Evolutionary conservation across 2,888 invertebrate species (phyloP), one percentile per base, ranked within the genome.

Genomic region (Callyntrura guangdongensis): DNA sequence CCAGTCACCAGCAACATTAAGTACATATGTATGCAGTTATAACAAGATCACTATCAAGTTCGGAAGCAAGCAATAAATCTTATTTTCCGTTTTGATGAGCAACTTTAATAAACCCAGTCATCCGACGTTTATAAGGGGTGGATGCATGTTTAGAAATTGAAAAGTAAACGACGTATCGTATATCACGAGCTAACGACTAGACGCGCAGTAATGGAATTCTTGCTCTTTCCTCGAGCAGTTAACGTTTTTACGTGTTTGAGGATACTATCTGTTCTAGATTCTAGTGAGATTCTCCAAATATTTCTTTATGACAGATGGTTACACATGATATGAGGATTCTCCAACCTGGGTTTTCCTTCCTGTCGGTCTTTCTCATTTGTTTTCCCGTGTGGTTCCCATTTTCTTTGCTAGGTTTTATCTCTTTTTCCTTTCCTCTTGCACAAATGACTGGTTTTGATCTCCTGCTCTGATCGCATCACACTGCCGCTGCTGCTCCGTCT

Each of bases 401-500:
- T 9, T 53, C 20, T 53, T 25, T 56, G 12, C 59, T 8, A 25
- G 9, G 9, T 49, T 77, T 77, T 25, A 77, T 79, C 77, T 56
- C 56, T 56, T 14, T 56, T 17, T 56, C 14, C 17, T 59, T 11
- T 22, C 22, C 12, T 53, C 25, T 45, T 56, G 25, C 20, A 25
- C 25, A n/a, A 79, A 56, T 79, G 25, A 56, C 25, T 79, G 56
- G 53, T 12, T 79, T 56, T 47, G 77, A 56, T 56, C 12, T 61
- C 27, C 14, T 49, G 36, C 11, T 49, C 47, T 69, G n/a, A 53
- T 64, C 49, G 53, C 22, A 61, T 59, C 56, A 83, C 49, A 84
- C 89, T 0, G 69, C 59, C 22, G 79, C 74, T 22, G 79, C 56
- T 14, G 74, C 81, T 83, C 86, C 91, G 17, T 91, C 91, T 49